Evolutionary conservation across 2,113 vertebrate genomes (phyloP).

Genomic region (Siniperca chuatsi): DNA sequence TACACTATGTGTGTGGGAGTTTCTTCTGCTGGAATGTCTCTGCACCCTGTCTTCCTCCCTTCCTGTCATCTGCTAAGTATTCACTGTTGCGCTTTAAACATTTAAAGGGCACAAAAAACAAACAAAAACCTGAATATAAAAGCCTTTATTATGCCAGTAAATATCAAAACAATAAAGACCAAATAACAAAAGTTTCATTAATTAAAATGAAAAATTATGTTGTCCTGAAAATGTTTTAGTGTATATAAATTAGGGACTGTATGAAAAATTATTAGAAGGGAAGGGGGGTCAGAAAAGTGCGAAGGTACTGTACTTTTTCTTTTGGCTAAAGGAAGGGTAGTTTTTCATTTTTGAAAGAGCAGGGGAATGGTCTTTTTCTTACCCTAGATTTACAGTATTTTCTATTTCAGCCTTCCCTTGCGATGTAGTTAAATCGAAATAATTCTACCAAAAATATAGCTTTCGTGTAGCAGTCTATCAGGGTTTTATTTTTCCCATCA

Average conservation of each 20-base stretch:
- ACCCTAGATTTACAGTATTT: no score
- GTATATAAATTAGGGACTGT: neutral
- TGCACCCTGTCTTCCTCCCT: conserved; percentile 18
- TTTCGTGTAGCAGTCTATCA: neutral
- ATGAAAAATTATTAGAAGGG: neutral
- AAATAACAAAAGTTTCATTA: neutral
- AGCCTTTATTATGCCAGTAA: neutral
- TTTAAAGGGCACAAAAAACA: neutral
- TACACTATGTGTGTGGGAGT: conserved; percentile 29
- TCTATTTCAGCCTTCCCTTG: no score
- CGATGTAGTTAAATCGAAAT: neutral
- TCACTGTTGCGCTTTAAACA: neutral
- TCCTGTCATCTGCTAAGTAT: conserved; percentile 9
- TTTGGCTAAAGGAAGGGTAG: neutral
- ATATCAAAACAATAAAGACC: conserved; percentile 18
- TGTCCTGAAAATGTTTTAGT: neutral
- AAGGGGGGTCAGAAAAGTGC: neutral
- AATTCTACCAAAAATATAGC: neutral
- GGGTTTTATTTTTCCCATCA: no score
- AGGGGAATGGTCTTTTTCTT: no score
- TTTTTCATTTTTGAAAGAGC: neutral
- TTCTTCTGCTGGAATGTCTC: conserved; percentile 13
- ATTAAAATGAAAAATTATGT: neutral
- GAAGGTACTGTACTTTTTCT: neutral
- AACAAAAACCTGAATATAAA: neutral